Percentiles rank a stretch among this genome's conserved stretches.
These are phyloP conservation scores for Oenanthe oenanthe DNA, from an alignment of 2,113 vertebrate genomes.

Conservation along the genomic window DNA sequence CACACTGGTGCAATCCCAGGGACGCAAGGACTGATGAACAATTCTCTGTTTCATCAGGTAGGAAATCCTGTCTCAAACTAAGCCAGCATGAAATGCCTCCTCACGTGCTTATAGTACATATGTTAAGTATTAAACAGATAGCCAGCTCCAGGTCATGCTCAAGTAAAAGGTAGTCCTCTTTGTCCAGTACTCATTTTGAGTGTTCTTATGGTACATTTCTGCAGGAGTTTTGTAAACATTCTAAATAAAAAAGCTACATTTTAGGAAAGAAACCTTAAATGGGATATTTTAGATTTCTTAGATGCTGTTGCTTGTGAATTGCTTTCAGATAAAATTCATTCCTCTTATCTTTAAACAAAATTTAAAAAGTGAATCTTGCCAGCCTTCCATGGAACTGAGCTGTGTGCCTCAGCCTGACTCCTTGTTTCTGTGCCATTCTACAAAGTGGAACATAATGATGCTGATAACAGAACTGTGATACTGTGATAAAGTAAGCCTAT, in stretches of 20 bases:
- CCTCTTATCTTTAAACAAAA: neutral
- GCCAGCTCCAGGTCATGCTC: neutral
- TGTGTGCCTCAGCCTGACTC: neutral
- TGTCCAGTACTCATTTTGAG: neutral
- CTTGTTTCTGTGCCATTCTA: neutral
- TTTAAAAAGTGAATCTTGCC: neutral
- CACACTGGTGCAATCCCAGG: constrained; percentile 89
- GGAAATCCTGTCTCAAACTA: neutral
- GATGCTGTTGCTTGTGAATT: neutral
- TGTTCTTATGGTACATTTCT: neutral
- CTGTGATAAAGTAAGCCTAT: constrained; percentile 31
- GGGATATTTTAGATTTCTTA: neutral
- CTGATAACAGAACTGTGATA: constrained; percentile 5
- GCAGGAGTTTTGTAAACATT: neutral
- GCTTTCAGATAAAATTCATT: neutral
- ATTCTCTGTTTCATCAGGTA: constrained; percentile 96
- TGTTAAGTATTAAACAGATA: neutral
- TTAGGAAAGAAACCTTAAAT: neutral
- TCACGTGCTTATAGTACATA: rapidly evolving
- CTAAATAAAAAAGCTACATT: neutral
- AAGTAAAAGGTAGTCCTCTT: neutral
- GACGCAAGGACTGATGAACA: constrained; percentile 89
- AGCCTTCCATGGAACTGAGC: neutral
- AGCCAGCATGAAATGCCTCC: neutral
- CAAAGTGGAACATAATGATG: neutral